Evolutionary conservation across 2,113 vertebrate species (phyloP), one percentile per base, ranked within the genome.

Genomic region (Psittacula cyanocephala): DNA sequence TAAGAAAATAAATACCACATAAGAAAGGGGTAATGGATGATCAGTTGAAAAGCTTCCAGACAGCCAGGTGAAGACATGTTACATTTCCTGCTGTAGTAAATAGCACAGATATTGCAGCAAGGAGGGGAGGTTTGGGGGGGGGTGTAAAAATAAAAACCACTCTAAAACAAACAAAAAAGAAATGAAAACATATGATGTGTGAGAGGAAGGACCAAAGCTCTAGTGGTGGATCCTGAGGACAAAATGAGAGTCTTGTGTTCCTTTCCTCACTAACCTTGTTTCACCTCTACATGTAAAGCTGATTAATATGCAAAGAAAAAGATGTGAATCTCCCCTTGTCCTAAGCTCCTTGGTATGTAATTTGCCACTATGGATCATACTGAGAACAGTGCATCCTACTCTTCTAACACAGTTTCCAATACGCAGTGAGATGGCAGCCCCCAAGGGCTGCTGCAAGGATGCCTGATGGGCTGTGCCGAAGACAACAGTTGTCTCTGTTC

Each of bases 41-140:
- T 19, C 52, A 46, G 43, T 13, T 79, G 43, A 43, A 88, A 62
- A 81, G 46, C 19, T 64, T 22, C 57, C 33, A 31, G 59, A 17
- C 33, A 74, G 18, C 37, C 35, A n/a, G 27, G 27, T 62, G 72
- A 68, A 60, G 72, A 67, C 9, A 2, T 11, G 9, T n/a, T 6
- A 7, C 7, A 7, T 65, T 62, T 41, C 44, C n/a, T 55, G 37
- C 41, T 72, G 44, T 10, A 52, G 63, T 46, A 86, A 39, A 12
- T 46, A 88, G 17, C 52, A 52, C 6, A 39, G 46, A 12, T 12
- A 3, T 43, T 60, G 9, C 31, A 77, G 20, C 11, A 68, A 65
- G 63, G 27, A 16, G 16, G 29, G 3, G 4, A 7, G 5, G 17
- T 16, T 13, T 9, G 13, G 3, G 4, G 2, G 12, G 3, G 33